Percentiles rank a stretch among this genome's conserved stretches.
Evolutionary conservation across 2,888 invertebrate genomes (phyloP).

Genomic region (Eupeodes luniger): DNA sequence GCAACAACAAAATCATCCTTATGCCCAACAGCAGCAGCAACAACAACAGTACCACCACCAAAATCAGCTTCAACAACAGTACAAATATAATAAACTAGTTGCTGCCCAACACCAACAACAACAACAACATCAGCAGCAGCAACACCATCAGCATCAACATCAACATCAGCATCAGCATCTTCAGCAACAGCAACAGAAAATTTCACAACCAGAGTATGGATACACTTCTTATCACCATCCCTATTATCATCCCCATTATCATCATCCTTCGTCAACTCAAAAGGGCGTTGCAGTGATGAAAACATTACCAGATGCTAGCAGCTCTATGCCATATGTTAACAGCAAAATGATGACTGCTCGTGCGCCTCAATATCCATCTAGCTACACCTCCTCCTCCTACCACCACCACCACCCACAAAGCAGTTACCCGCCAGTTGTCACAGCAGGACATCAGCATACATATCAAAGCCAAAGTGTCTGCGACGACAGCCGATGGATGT

Average conservation of each 20-base stretch:
- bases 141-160: conserved; percentile 56
- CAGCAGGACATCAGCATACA: conserved; percentile 69
- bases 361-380: conserved; percentile 58
- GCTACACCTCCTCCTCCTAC: conserved; percentile 30
- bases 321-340: conserved; percentile 66
- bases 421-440: conserved; percentile 56
- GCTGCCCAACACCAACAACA: conserved; percentile 51
- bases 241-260: conserved; percentile 69
- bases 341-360: conserved; percentile 56
- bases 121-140: conserved; percentile 57
- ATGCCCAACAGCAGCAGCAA: conserved; percentile 42
- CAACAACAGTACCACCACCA: conserved; percentile 32
- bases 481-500: conserved; percentile 71
- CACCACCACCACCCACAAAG: conserved; percentile 58
- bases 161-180: conserved; percentile 54
- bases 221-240: conserved; percentile 70
- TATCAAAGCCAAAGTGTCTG: conserved; percentile 72
- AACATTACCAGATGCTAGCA: conserved; percentile 62
- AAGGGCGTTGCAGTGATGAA: conserved; percentile 68
- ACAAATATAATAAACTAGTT: conserved; percentile 35
- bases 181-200: conserved; percentile 56
- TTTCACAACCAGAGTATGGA: conserved; percentile 67
- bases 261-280: conserved; percentile 51
- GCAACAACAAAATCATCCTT: conserved; percentile 38
- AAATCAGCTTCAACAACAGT: conserved; percentile 44